Evolutionary conservation across 2,113 vertebrate species (phyloP).

Genomic region (Melanerpes formicivorus): DNA sequence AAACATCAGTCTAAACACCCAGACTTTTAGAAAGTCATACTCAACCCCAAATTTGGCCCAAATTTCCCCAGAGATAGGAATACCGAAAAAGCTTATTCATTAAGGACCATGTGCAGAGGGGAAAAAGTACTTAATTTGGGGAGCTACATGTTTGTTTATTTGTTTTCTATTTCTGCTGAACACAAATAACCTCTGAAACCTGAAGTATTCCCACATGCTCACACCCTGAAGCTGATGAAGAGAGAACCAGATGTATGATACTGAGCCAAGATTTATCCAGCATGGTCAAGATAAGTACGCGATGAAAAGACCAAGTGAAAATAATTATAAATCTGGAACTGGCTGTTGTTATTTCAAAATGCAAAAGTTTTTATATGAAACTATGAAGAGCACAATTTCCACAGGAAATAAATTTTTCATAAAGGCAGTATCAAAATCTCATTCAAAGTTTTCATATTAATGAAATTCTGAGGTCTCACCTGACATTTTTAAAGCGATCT

Average conservation of each 20-base stretch:
- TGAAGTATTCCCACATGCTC: conserved; percentile 41
- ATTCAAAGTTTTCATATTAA: not conserved
- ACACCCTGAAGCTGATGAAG: conserved; percentile 26
- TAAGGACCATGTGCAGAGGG: not conserved
- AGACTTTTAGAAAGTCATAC: not conserved
- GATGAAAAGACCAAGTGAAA: not conserved
- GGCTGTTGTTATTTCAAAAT: not conserved
- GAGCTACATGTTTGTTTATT: conserved; percentile 15
- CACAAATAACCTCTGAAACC: conserved; percentile 1
- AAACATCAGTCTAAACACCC: not conserved
- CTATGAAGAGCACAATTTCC: not conserved
- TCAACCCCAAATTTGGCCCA: not conserved
- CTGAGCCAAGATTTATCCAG: conserved; percentile 17
- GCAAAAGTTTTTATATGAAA: not conserved
- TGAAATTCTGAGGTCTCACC: not conserved
- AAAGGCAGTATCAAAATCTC: not conserved
- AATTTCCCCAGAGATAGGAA: conserved; percentile 6
- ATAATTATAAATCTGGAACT: not conserved
- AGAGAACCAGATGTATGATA: conserved; percentile 56
- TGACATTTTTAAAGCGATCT: not conserved
- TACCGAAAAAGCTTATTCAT: conserved; percentile 5
- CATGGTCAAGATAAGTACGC: not conserved
- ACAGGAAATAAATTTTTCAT: not conserved
- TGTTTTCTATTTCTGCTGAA: conserved; percentile 48
- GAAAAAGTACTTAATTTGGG: not conserved